Evolutionary conservation across 2,797 vertebrate genomes (phyloP).

Genomic region (Eulemur albifrons): DNA sequence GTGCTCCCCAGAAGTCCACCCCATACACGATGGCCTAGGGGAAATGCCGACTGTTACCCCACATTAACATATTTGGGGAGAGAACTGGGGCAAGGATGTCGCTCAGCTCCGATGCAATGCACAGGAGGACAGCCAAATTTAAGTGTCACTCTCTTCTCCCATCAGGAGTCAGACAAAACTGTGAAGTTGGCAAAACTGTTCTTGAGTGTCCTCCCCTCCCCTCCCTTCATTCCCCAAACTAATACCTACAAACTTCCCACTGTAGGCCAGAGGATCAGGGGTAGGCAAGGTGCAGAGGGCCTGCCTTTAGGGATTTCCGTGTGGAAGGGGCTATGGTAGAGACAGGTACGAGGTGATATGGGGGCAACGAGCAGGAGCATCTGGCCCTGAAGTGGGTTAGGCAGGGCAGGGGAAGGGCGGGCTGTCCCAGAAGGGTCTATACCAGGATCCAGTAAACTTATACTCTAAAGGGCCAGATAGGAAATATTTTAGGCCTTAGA

Average conservation of each 20-base stretch:
- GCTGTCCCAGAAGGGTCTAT: not conserved
- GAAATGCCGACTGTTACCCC: not conserved
- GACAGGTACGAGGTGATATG: not conserved
- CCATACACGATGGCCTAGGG: accelerated
- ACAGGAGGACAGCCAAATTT: not conserved
- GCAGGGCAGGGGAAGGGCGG: accelerated
- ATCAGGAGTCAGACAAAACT: not conserved
- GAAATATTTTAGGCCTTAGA: not conserved
- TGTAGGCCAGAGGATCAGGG: accelerated
- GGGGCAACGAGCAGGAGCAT: accelerated
- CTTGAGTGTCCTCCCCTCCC: not conserved
- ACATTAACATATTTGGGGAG: not conserved
- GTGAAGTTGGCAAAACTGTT: not conserved
- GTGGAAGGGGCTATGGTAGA: not conserved
- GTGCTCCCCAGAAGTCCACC: not conserved
- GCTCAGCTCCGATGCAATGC: not conserved
- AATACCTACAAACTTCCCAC: not conserved
- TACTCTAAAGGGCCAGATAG: not conserved
- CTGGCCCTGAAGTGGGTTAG: not conserved
- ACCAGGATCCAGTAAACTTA: not conserved
- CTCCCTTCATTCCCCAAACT: not conserved
- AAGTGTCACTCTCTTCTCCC: not conserved
- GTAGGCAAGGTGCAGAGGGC: not conserved
- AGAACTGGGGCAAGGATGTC: not conserved
- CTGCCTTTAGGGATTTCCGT: not conserved